phyloP scores from a whole-genome alignment of 37 sponge, comb jelly and placozoan species.

The Corticium candelabrum region DNA sequence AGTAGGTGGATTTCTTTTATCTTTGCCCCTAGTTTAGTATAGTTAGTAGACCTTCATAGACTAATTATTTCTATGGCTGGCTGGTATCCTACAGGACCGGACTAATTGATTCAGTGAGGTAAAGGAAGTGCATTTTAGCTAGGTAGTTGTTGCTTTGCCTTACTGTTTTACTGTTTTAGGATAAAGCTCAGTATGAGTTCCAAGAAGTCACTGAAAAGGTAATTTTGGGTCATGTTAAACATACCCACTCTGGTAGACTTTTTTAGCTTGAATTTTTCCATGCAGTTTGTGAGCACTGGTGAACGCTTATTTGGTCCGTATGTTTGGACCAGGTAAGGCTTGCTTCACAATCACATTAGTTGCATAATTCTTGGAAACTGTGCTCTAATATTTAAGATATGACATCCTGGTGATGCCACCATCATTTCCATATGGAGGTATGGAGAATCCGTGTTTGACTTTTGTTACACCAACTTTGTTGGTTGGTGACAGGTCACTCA shows the following conservation, averaged over 20 bases:
- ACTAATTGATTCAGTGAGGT: too few relatives aligned
- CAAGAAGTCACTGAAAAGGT: neutral
- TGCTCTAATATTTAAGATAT: neutral
- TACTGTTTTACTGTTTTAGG: neutral
- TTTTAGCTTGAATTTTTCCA: too few relatives aligned
- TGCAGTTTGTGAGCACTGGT: neutral
- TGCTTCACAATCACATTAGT: too few relatives aligned
- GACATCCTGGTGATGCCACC: slow-evolving; percentile 87
- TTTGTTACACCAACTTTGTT: slow-evolving; percentile 84
- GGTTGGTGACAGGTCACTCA: slow-evolving; percentile 33
- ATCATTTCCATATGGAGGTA: slow-evolving; percentile 90
- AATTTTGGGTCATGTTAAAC: neutral
- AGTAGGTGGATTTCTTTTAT: too few relatives aligned
- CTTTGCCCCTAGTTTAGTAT: too few relatives aligned
- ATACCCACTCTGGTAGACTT: too few relatives aligned
- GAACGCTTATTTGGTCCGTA: neutral
- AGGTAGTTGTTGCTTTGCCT: too few relatives aligned
- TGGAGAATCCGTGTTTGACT: slow-evolving; percentile 91
- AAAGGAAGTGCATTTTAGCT: too few relatives aligned
- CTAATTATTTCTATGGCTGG: too few relatives aligned
- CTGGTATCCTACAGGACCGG: too few relatives aligned
- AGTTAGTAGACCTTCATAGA: too few relatives aligned
- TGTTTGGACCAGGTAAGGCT: neutral
- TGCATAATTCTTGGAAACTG: too few relatives aligned
- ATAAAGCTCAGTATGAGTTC: neutral